These are phyloP conservation scores for Paraplagusia blochii DNA, from an alignment of 2,113 vertebrate genomes.

Conservation along the genomic window DNA sequence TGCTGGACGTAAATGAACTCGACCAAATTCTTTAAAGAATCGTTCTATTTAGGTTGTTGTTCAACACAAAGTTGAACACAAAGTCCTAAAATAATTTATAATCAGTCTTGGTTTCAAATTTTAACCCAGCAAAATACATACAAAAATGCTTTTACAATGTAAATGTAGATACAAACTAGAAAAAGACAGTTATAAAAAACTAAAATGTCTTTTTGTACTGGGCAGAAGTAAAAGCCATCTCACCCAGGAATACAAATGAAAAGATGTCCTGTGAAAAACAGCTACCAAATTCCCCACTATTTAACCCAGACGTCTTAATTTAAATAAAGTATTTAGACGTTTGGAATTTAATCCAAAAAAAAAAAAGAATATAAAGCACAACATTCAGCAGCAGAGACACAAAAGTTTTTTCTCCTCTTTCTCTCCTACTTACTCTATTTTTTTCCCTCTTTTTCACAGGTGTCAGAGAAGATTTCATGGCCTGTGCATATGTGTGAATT, in stretches of 20 bases:
- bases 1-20: too few relatives aligned
- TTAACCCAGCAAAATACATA: not conserved
- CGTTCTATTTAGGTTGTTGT: too few relatives aligned
- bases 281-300: constrained; percentile 3
- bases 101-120: too few relatives aligned
- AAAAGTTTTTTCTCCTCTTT: constrained; percentile 30
- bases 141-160: not conserved
- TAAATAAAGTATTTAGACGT: not conserved
- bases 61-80: too few relatives aligned
- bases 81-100: too few relatives aligned
- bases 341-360: constrained; percentile 18
- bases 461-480: constrained; percentile 77
- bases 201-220: not conserved
- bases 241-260: constrained; percentile 1
- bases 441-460: constrained; percentile 48
- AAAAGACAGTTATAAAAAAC: not conserved
- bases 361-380: constrained; percentile 19
- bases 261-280: constrained; percentile 9
- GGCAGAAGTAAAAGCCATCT: constrained; percentile 2
- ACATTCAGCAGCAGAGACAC: constrained; percentile 35
- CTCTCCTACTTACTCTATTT: constrained; percentile 31
- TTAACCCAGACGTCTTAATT: constrained; percentile 14
- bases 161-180: not conserved
- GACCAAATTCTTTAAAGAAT: too few relatives aligned
- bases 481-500: constrained; percentile 66